Conservation (phyloP, 2,113 vertebrate genomes). For the Indicator indicator region DNA sequence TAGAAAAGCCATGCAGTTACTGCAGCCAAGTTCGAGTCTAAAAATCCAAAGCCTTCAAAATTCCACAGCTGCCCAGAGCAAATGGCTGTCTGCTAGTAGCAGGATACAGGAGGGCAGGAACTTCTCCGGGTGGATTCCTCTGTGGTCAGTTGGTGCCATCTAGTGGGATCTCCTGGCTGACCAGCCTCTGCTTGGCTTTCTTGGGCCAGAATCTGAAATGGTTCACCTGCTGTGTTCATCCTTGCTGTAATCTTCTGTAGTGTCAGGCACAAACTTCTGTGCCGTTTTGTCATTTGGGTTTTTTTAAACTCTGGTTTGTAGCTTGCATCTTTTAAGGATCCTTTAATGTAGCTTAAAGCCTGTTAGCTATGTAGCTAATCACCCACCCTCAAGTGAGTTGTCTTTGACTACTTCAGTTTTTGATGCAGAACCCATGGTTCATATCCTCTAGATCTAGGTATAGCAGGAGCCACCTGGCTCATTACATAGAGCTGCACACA, state of each 20-base stretch:
- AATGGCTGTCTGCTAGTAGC: neutral
- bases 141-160: slow-evolving; percentile 28
- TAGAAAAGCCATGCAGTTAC: neutral
- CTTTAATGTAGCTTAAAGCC: neutral
- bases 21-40: accelerated
- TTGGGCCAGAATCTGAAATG: neutral
- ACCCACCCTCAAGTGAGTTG: neutral
- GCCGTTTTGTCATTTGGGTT: neutral
- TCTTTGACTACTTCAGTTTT: neutral
- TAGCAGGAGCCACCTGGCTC: neutral
- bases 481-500: neutral
- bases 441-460: accelerated
- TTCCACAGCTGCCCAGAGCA: accelerated
- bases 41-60: neutral
- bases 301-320: neutral
- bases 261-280: neutral
- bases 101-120: accelerated
- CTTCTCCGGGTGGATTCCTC: too few species aligned
- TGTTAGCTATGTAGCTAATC: neutral
- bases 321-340: neutral
- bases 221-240: accelerated
- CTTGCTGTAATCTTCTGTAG: too few species aligned
- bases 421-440: neutral
- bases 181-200: accelerated
- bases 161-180: neutral